Evolutionary conservation across 2,113 vertebrate species (phyloP).

Genomic region (Kryptolebias marmoratus): DNA sequence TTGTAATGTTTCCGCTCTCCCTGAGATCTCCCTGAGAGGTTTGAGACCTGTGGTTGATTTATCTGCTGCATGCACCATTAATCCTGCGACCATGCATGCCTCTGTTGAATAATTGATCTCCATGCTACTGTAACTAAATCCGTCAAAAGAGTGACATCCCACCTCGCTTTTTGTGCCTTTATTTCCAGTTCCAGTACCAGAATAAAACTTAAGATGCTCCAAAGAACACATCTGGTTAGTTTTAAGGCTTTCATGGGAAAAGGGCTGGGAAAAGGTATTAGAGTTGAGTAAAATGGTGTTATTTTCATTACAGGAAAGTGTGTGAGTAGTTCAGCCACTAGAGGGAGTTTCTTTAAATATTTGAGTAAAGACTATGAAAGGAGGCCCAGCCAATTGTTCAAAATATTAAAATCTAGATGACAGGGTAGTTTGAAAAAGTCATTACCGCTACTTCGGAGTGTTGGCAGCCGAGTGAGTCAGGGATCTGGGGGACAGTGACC

Average conservation of each 20-base stretch:
- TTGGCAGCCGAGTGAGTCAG: constrained; percentile 49
- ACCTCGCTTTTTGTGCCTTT: constrained; percentile 46
- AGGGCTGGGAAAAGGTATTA: neutral
- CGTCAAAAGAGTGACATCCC: constrained; percentile 79
- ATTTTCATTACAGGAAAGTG: constrained; percentile 19
- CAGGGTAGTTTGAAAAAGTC: constrained; percentile 56
- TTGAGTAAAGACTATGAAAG: constrained; percentile 10
- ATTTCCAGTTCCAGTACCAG: constrained; percentile 33
- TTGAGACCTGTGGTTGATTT: constrained; percentile 77
- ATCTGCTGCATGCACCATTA: constrained; percentile 81
- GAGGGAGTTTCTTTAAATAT: constrained; percentile 66
- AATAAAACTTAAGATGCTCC: constrained; percentile 2
- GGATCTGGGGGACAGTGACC: constrained; percentile 59
- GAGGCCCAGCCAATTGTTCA: constrained; percentile 28
- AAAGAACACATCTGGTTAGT: constrained; percentile 14
- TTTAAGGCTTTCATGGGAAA: constrained; percentile 8
- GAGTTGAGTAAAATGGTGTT: constrained; percentile 15
- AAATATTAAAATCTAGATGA: constrained; percentile 58
- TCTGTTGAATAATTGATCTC: constrained; percentile 84
- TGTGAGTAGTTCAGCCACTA: constrained; percentile 61
- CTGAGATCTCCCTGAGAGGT: constrained; percentile 69
- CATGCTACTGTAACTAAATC: constrained; percentile 83
- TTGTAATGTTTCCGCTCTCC: constrained; percentile 68
- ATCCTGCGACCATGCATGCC: constrained; percentile 80
- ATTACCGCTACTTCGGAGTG: constrained; percentile 40